Evolutionary conservation across 2,797 vertebrate genomes (phyloP), one percentile per base, ranked within the genome.

Genomic region (Neosilurus hyrtlii): DNA sequence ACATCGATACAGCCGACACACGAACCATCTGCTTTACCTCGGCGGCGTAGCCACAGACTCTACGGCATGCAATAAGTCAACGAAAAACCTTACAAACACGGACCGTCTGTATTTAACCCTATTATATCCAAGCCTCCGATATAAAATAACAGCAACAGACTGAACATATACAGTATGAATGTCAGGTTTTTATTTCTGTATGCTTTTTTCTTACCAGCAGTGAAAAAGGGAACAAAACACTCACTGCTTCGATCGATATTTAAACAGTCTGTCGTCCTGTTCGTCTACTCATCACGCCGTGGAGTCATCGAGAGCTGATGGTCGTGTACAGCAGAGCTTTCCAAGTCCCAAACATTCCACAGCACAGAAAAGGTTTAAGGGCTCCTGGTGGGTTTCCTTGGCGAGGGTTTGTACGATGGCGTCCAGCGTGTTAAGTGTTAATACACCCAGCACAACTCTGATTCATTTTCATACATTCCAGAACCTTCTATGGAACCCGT

Each of bases 11-110:
- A 85, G 83, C 66, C 30, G 56, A 86, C 79, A 22, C 73, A 84
- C 57, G 56, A 89, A 85, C 85, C 68, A 85, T 37, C 83, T 81
- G 84, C 82, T 79, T 80, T 65, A 79, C 52, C 84, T 71, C 30
- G 51, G 82, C 80, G 24, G 80, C 75, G 84, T 79, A 82, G 73
- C 73, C 65, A 35, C 59, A 65, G 62, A 86, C 85, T 84, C 86
- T 82, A 88, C 80, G 87, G 84, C 83, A 81, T 87, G 89, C 89
- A 89, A 90, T 90, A 90, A 89, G 66, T 83, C 62, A 68, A 63
- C 72, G 35, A 66, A 79, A 82, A 79, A 81, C 78, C 82, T 65
- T 88, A 65, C 68, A 81, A 81, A 86, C 11, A 3, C 37, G 71
- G 35, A 82, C 74, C 68, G 57, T 84, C 84, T 87, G 66, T 68